Evolutionary conservation across 1,140 invertebrate genomes (phyloP), one percentile per base, ranked within the genome.

Genomic region (Trinorchestia longiramus): DNA sequence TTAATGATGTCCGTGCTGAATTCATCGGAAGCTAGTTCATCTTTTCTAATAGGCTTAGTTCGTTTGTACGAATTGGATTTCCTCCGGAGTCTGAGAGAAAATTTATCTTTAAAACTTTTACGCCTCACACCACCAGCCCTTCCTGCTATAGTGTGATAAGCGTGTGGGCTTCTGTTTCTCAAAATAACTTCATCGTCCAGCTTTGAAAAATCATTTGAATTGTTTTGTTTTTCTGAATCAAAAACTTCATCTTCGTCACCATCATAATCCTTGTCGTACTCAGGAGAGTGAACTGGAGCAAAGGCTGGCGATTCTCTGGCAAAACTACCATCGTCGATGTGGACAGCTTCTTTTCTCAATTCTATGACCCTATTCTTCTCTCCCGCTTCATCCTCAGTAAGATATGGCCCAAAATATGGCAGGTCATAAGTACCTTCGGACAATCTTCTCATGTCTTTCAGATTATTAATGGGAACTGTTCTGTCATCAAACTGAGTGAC

Each of bases 221-320:
- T 41, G 8, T 28, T 42, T 15, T 4, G 41, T 28, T 43, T 90
- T 4, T 3, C 41, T 43, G 92, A 47, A 45, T 94, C 92, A 40
- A 94, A 94, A 94, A 94, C 92, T 40, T 94, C 92, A 44, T 94
- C 92, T 15, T 94, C 92, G 40, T 94, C 92, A 47, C 8, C 92
- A 45, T 94, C 92, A 36, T 94, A 94, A 43, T 43, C 92, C 41
- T 19, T 47, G 17, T 94, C 92, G 36, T 1, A 15, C 19, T 94
- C 43, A 3, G n/a, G 88, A 15, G 41, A 42, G 41, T 90, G 11
- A 42, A 90, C 43, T 42, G 88, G 11, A 43, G 11, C 28, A 90
- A 90, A 41, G 28, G 15, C 28, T 42, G 88, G 88, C 15, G n/a
- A 19, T 90, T 90, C 43, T 43, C 43, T 43, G 43, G 88, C 88